Percentiles rank a stretch among this genome's conserved stretches.
These are phyloP conservation scores for Pelecanoides urinatrix DNA, from an alignment of 2,113 vertebrate genomes.

Conservation along the genomic window DNA sequence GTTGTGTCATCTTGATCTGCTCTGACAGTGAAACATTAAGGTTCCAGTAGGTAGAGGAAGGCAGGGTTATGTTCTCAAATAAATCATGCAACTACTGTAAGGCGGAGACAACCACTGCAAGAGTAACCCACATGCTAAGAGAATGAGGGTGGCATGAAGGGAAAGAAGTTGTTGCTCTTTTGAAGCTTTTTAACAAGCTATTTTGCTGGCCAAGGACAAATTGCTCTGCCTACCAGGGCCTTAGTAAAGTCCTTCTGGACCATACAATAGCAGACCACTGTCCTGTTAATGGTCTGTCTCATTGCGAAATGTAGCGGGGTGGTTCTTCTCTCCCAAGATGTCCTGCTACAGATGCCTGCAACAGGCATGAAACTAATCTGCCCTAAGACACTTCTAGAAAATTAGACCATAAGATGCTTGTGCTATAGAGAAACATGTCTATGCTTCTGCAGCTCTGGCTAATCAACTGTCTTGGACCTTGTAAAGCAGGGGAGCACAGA, in stretches of 20 bases:
- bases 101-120: background rate
- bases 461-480: background rate
- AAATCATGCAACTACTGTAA: background rate
- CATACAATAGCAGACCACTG: background rate
- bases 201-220: background rate
- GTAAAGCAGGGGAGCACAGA: background rate
- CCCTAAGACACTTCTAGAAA: background rate
- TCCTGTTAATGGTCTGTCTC: background rate
- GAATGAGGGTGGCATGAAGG: background rate
- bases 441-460: background rate
- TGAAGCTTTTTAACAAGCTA: background rate
- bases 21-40: background rate
- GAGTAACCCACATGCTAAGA: background rate
- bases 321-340: background rate
- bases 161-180: background rate
- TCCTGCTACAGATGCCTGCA: background rate
- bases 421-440: background rate
- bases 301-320: background rate
- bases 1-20: background rate
- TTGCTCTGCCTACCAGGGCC: background rate
- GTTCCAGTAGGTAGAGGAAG: background rate
- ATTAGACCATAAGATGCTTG: slow-evolving; percentile 6
- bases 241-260: background rate
- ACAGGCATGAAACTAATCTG: background rate
- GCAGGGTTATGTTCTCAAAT: rapidly evolving